phyloP scores from a whole-genome alignment of 2,113 vertebrate genomes.

The Rynchops niger region DNA sequence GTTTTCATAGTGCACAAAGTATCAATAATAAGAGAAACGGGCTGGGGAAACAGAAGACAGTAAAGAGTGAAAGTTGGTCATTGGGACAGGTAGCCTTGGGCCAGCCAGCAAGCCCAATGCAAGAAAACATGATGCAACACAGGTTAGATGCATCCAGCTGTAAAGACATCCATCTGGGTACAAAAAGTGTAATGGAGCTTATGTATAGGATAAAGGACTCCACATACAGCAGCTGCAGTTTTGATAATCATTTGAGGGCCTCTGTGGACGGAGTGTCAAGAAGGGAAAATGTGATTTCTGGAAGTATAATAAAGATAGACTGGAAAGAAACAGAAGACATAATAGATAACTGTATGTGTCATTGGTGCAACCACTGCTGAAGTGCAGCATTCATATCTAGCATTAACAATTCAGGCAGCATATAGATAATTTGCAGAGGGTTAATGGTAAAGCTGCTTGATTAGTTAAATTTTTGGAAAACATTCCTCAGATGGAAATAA shows the following conservation, averaged over 20 bases:
- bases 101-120: not conserved
- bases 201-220: not conserved
- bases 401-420: not conserved
- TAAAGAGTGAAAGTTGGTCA: not conserved
- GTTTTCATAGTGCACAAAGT: not conserved
- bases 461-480: not conserved
- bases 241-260: not conserved
- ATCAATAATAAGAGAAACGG: not conserved
- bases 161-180: not conserved
- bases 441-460: not conserved
- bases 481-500: slow-evolving; percentile 22
- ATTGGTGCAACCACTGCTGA: not conserved
- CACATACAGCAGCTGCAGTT: not conserved
- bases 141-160: not conserved
- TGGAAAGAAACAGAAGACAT: not conserved
- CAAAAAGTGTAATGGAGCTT: not conserved
- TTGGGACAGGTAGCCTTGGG: not conserved
- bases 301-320: not conserved
- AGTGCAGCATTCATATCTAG: not conserved
- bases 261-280: not conserved
- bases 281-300: not conserved
- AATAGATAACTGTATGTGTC: not conserved
- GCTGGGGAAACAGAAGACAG: not conserved
- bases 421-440: not conserved
- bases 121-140: not conserved